These are phyloP conservation scores for Sinocyclocheilus grahami DNA, from an alignment of 2,113 vertebrate genomes.

Conservation along the genomic window DNA sequence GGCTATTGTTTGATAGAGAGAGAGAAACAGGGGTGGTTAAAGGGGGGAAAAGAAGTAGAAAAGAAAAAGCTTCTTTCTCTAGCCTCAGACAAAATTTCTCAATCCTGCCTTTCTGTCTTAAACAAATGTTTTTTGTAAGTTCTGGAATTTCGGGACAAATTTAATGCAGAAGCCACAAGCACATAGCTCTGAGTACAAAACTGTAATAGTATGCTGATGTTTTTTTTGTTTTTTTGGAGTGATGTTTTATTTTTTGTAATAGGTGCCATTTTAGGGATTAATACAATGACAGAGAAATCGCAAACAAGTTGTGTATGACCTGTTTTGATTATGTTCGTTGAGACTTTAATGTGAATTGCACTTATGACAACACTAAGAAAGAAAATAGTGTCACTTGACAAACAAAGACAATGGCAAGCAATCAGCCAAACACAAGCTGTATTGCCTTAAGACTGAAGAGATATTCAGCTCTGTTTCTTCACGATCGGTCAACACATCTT, in stretches of 20 bases:
- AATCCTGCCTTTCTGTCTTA: not conserved
- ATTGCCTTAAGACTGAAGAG: slow-evolving; percentile 59
- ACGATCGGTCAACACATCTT: slow-evolving; percentile 63
- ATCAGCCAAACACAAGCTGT: slow-evolving; percentile 13
- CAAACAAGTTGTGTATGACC: slow-evolving; percentile 46
- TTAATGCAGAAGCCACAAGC: not conserved
- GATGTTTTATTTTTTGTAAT: no score
- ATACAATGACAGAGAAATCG: not conserved
- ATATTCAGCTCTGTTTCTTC: slow-evolving; percentile 67
- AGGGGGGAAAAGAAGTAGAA: slow-evolving; percentile 43
- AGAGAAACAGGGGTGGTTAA: slow-evolving; percentile 9
- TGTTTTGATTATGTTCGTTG: not conserved
- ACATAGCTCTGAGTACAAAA: not conserved
- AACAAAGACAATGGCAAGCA: not conserved
- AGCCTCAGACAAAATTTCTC: slow-evolving; percentile 1
- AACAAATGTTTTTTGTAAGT: not conserved
- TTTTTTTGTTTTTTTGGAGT: no score
- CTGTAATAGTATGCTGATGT: not conserved
- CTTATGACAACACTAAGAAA: slow-evolving; percentile 49
- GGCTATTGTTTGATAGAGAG: slow-evolving; percentile 46
- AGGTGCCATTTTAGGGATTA: not conserved
- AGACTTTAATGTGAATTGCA: slow-evolving; percentile 15
- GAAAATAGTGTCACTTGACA: slow-evolving; percentile 18
- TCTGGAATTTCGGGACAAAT: not conserved
- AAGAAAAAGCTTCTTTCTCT: slow-evolving; percentile 48